Conservation (phyloP, 2,797 vertebrate genomes). For the Danionella dracula region DNA sequence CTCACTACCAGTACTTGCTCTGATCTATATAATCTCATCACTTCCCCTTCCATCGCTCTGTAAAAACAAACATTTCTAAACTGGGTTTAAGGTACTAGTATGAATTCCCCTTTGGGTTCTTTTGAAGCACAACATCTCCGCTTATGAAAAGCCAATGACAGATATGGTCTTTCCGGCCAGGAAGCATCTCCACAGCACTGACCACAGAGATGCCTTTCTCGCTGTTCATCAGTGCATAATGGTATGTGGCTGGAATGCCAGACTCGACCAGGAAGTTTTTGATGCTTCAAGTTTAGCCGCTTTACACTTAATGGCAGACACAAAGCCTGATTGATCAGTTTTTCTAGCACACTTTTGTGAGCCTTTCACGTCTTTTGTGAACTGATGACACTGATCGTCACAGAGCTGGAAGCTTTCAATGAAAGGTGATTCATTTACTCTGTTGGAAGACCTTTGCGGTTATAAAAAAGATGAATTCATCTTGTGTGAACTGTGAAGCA, state of each 20-base stretch:
- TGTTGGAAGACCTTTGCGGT: not conserved
- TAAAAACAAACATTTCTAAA: too few species aligned
- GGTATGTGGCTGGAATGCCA: slow-evolving; percentile 32
- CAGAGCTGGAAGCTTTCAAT: not conserved
- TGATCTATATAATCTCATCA: too few species aligned
- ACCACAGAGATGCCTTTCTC: slow-evolving; percentile 40
- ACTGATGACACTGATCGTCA: not conserved
- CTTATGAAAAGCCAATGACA: not conserved
- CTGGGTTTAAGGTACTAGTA: too few species aligned
- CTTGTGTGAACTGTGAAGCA: not conserved
- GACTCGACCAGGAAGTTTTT: slow-evolving; percentile 14
- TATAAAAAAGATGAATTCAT: not conserved
- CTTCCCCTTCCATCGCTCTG: too few species aligned
- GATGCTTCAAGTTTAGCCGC: not conserved
- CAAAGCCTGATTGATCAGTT: not conserved
- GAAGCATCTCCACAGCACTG: not conserved
- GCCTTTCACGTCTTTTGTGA: not conserved
- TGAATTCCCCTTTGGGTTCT: not conserved
- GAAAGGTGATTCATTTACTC: not conserved
- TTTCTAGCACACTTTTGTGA: not conserved
- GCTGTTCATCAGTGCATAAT: slow-evolving; percentile 38
- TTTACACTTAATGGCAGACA: not conserved
- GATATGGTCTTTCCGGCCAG: not conserved
- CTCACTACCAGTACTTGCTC: too few species aligned
- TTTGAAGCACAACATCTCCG: not conserved